Evolutionary conservation across 2,888 invertebrate species (phyloP), one percentile per base, ranked within the genome.

Genomic region (Imbricaverruca yamaguchii): DNA sequence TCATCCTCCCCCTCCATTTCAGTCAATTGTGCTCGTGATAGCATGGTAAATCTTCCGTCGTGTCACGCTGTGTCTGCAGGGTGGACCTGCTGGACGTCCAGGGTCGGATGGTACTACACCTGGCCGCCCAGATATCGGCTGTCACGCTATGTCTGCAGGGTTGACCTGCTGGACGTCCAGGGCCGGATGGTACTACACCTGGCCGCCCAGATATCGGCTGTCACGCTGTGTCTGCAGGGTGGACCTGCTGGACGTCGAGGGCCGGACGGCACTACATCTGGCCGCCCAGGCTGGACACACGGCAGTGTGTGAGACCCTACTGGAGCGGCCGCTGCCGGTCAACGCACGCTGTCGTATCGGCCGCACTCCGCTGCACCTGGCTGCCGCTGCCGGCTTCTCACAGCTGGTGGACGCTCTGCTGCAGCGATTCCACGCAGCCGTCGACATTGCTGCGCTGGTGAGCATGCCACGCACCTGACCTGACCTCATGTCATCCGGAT

Each of bases 281-380:
- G 97, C 97, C n/a, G 95, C 97, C 0, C 90, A 97, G 84, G 95
- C 96, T 82, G 92, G 92, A 85, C 97, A 94, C 85, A 95, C 95
- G 10, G 94, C 95, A 86, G 91, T 93, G 85, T 98, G 98, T 88
- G 91, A 98, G 84, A 98, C 99, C 97, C 89, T 99, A 83, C 89
- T 99, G 65, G 99, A 99, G 88, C 97, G 97, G 7, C 99, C 99
- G 0, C 98, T 98, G 12, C 94, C 96, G 82, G 96, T 98, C 0
- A 98, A 99, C 88, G 91, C 97, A 83, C 92, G 93, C 7, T 97
- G 97, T 82, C 95, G 96, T 87, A 97, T 98, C 87, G 97, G 98
- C 4, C 95, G 97, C 89, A 98, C 98, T 0, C 96, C 98, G 0
- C 93, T 98, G 8, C 99, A 99, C 87, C 96, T 98, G 23, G 96